These are phyloP conservation scores for Atherix ibis DNA, from an alignment of 2,888 invertebrate species.

Conservation along the genomic window DNA sequence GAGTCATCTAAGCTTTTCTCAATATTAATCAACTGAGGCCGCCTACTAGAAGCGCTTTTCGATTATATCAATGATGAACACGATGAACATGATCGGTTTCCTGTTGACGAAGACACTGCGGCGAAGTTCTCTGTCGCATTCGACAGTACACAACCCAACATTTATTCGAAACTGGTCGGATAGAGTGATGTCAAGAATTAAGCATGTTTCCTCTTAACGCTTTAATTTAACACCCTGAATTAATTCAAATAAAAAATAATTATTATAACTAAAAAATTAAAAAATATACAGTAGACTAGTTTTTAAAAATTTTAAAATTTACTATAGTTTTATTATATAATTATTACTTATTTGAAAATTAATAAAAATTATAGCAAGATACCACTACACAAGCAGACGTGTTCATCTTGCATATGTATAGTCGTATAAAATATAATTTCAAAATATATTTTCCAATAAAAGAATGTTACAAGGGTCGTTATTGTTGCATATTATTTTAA, in stretches of 20 bases:
- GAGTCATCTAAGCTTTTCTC: conserved; percentile 49
- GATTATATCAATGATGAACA: conserved; percentile 45
- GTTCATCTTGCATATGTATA: too few species aligned
- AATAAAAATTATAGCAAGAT: too few species aligned
- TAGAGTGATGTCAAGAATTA: conserved; percentile 55
- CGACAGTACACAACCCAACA: conserved; percentile 35
- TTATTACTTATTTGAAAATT: too few species aligned
- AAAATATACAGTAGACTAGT: too few species aligned
- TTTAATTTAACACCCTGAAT: conserved; percentile 99
- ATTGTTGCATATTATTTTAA: too few species aligned
- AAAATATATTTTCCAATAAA: too few species aligned
- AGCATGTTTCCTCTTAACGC: conserved; percentile 91
- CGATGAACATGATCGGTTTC: conserved; percentile 49
- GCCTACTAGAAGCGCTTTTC: conserved; percentile 50
- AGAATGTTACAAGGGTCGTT: too few species aligned
- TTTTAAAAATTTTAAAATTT: background rate
- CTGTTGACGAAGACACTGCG: conserved; percentile 43
- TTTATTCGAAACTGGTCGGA: conserved; percentile 46
- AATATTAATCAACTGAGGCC: conserved; percentile 59
- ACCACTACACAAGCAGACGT: too few species aligned
- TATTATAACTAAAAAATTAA: too few species aligned
- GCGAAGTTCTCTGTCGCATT: too few species aligned
- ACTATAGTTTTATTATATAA: conserved; percentile 4
- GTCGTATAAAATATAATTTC: too few species aligned
- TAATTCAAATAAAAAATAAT: too few species aligned